Evolutionary conservation across 2,888 invertebrate species (phyloP).

Genomic region (Athetis lepigone): DNA sequence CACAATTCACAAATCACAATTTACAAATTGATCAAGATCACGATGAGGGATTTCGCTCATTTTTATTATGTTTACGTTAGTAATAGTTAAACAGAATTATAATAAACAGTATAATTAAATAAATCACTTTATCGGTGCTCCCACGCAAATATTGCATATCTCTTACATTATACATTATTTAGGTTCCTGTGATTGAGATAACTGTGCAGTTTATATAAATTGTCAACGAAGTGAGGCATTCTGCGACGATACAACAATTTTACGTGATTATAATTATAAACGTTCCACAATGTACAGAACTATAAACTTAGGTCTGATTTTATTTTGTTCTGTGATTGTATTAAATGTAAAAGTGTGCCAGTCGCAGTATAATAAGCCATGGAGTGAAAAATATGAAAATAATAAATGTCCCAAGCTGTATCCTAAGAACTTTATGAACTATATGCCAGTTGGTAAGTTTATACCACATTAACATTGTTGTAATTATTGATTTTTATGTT

Average conservation of each 20-base stretch:
- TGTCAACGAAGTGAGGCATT: conserved; percentile 29
- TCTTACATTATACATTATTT: conserved; percentile 57
- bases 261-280: conserved; percentile 39
- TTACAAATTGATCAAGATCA: background rate
- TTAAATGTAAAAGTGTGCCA: conserved; percentile 74
- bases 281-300: conserved; percentile 61
- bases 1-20: too few species aligned
- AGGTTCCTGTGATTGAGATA: conserved; percentile 71
- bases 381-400: conserved; percentile 87
- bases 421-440: conserved; percentile 89
- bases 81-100: conserved; percentile 15
- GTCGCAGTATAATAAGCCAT: conserved; percentile 84
- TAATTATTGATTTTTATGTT: background rate
- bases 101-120: conserved; percentile 30
- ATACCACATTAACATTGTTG: background rate
- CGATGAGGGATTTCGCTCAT: conserved; percentile 36
- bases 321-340: conserved; percentile 73
- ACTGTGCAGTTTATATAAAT: conserved; percentile 38
- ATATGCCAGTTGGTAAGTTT: conserved; percentile 89
- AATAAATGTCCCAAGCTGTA: conserved; percentile 89
- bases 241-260: conserved; percentile 42
- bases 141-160: conserved; percentile 73
- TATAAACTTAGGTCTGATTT: conserved; percentile 60
- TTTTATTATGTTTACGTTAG: conserved; percentile 37
- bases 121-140: conserved; percentile 71